These are phyloP conservation scores for Epirrhoe alternata DNA, from an alignment of 2,888 invertebrate genomes.

Conservation along the genomic window DNA sequence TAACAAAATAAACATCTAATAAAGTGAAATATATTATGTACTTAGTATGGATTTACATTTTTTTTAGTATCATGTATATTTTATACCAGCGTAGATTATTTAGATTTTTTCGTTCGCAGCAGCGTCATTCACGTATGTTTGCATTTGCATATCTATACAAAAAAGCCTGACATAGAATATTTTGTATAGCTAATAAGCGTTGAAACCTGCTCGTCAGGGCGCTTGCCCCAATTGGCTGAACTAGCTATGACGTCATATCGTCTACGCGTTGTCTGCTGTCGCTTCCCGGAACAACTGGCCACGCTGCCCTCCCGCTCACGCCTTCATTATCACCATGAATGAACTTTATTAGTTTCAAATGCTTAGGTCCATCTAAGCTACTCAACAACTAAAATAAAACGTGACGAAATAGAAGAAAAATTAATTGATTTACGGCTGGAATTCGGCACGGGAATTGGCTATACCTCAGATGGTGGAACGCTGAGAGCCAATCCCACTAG, in stretches of 20 bases:
- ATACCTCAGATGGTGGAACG: not conserved
- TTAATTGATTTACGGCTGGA: not conserved
- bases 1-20: too few species aligned
- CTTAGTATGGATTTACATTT: not conserved
- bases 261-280: conserved; percentile 78
- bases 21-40: too few species aligned
- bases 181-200: conserved; percentile 12
- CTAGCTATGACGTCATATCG: conserved; percentile 73
- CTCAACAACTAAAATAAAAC: conserved; percentile 14
- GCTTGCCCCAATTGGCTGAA: conserved; percentile 73
- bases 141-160: not conserved
- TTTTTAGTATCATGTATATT: not conserved
- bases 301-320: conserved; percentile 67
- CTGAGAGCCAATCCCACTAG: not conserved
- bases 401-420: not conserved
- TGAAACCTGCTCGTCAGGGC: conserved; percentile 38
- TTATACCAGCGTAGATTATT: not conserved
- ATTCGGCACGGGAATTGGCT: not conserved
- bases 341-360: conserved; percentile 50
- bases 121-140: not conserved
- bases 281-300: conserved; percentile 78
- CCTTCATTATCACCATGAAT: conserved; percentile 72
- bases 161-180: not conserved
- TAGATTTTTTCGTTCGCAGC: not conserved
- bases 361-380: conserved; percentile 44